Evolutionary conservation across 2,113 vertebrate species (phyloP).

Genomic region (Peromyscus polionotus): DNA sequence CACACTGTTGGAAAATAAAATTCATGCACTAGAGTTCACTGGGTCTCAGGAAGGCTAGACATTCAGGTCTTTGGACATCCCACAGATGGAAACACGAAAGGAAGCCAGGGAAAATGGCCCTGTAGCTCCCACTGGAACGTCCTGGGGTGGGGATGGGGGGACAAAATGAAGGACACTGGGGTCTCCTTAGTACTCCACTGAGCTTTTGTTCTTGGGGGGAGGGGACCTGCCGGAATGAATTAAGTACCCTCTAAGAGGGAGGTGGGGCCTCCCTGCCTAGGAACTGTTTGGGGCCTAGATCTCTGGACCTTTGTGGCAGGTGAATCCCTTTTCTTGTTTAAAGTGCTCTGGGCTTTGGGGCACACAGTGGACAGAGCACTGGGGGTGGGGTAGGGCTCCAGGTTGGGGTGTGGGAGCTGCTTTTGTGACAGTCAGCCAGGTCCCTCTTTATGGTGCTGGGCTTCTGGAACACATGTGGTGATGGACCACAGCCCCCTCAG

Average conservation of each 20-base stretch:
- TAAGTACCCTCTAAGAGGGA: neutral
- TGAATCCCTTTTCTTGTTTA: neutral
- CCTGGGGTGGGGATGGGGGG: too few species aligned
- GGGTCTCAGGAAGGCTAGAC: neutral
- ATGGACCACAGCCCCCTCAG: neutral
- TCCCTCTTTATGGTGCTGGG: neutral
- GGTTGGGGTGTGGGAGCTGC: neutral
- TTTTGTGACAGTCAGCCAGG: neutral
- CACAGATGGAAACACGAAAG: neutral
- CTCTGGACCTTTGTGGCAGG: neutral
- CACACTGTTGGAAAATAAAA: slow-evolving; percentile 55
- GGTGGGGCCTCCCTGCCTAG: neutral
- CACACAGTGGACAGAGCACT: neutral
- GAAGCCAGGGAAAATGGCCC: neutral
- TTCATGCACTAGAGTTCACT: neutral
- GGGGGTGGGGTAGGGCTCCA: neutral
- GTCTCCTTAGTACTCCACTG: neutral
- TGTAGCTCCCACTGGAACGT: neutral
- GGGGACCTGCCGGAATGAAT: neutral
- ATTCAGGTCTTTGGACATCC: neutral
- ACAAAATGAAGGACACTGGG: accelerated
- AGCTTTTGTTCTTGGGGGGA: neutral
- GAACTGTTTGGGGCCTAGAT: neutral
- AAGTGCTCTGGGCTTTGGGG: neutral
- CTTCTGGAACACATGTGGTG: neutral